Percentiles rank a stretch among this genome's conserved stretches.
Conservation (phyloP, 1,140 invertebrate species). For the Drosophila saltans region DNA sequence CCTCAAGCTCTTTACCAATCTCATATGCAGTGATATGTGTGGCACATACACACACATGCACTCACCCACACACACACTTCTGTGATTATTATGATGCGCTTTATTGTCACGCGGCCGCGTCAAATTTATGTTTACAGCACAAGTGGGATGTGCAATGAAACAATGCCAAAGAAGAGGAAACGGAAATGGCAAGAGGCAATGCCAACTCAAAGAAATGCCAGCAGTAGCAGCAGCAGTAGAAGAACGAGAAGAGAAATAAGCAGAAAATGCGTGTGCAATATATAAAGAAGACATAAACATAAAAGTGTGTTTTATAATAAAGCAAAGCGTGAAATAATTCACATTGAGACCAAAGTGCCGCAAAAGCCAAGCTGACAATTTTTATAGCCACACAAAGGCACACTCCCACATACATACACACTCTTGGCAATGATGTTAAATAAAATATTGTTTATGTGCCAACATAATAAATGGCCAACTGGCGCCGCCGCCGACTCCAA, state of each 20-base stretch:
- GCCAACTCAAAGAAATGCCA: constrained; percentile 3
- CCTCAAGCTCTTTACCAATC: constrained; percentile 6
- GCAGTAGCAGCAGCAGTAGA: not conserved
- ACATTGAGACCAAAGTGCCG: constrained; percentile 55
- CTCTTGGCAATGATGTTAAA: constrained; percentile 73
- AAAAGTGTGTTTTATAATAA: constrained; percentile 82
- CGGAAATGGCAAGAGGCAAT: constrained; percentile 54
- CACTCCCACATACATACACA: constrained; percentile 13
- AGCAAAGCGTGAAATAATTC: constrained; percentile 80
- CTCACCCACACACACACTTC: not conserved
- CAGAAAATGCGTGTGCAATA: constrained; percentile 69
- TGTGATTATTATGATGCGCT: constrained; percentile 73
- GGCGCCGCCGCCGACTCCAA: constrained; percentile 65
- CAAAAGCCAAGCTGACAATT: constrained; percentile 78
- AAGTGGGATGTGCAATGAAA: constrained; percentile 71
- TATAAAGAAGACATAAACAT: constrained; percentile 71
- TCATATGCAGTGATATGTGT: not conserved
- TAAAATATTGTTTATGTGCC: constrained; percentile 81
- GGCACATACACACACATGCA: no score
- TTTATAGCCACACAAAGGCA: constrained; percentile 62
- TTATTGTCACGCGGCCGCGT: constrained; percentile 71
- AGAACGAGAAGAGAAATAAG: not conserved
- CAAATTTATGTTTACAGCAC: constrained; percentile 77
- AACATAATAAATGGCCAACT: constrained; percentile 79
- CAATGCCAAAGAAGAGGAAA: constrained; percentile 56